Evolutionary conservation across 2,797 vertebrate species (phyloP), one percentile per base, ranked within the genome.

Genomic region (Arrhamphus sclerolepis): DNA sequence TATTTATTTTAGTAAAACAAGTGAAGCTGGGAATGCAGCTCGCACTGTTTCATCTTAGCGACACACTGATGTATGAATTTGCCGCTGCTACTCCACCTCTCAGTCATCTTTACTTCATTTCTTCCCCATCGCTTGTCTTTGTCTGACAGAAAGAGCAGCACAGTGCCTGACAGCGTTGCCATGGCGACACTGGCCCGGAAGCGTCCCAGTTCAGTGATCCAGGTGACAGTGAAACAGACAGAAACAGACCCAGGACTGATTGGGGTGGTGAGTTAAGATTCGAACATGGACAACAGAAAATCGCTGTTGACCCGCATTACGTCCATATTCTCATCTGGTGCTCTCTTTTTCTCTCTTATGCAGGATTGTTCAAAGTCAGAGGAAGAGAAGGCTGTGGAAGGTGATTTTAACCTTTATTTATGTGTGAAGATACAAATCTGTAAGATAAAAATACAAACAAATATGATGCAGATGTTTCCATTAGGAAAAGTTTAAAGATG

Each of bases 181-280:
- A 84, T 94, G 57, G 83, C 91, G 40, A 94, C 93, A 53, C 38
- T 89, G 80, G 91, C 72, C 43, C 84, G 56, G 20, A 92, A 91
- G 74, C 87, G 86, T 55, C 88, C 91, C 21, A 95, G 95, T 46
- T 93, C 94, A 6, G 93, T 96, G 29, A 92, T 95, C 77, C 93
- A 87, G 39, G 93, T 95, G 84, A 95, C 93, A 38, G 92, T 95
- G 46, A 92, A 93, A 67, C 93, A 88, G 64, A 95, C 92, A 13
- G 92, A 94, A 79, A 82, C 88, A 0, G 87, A 89, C 76, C 89
- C 86, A 2, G 93, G 92, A 40, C 77, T 93, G 42, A 93, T 93
- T n/a, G 93, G 92, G 40, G 91, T 92, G 87, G 92, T 93, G 70
- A 84, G 85, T 84, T 46, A 34, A 53, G 21, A 18, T 49, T 31